phyloP scores from a whole-genome alignment of 1,140 invertebrate genomes.

The Druon quercuslanigerum region DNA sequence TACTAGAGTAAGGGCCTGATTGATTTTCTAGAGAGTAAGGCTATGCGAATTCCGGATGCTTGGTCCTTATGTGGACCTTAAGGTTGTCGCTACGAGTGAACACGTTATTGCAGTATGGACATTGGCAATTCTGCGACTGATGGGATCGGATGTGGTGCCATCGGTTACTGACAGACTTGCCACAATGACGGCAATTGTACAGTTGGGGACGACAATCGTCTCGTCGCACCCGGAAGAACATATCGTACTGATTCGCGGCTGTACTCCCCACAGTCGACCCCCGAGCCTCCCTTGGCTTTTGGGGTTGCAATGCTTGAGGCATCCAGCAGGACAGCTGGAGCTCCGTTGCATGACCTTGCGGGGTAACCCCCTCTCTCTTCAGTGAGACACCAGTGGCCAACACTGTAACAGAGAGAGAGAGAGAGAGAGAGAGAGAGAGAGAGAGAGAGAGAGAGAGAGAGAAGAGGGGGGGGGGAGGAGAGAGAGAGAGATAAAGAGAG shows the following conservation, averaged over 20 bases:
- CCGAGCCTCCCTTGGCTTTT: slow-evolving; percentile 53
- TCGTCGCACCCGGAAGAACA: slow-evolving; percentile 60
- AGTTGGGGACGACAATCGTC: slow-evolving; percentile 55
- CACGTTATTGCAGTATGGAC: slow-evolving; percentile 81
- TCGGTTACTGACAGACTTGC: slow-evolving; percentile 83
- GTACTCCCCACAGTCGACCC: slow-evolving; percentile 43
- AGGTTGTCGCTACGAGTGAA: slow-evolving; percentile 84
- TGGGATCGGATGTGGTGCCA: slow-evolving; percentile 85
- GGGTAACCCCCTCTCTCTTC: slow-evolving; percentile 66
- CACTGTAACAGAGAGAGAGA: slow-evolving; percentile 70
- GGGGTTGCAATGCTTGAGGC: slow-evolving; percentile 57
- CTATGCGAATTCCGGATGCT: slow-evolving; percentile 72
- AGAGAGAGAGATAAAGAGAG: slow-evolving; percentile 37
- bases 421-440: slow-evolving; percentile 58
- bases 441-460: slow-evolving; percentile 33
- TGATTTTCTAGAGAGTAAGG: not conserved
- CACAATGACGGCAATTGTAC: slow-evolving; percentile 79
- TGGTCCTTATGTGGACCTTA: slow-evolving; percentile 82
- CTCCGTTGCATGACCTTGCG: slow-evolving; percentile 58
- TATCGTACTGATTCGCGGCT: slow-evolving; percentile 48
- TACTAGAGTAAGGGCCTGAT: not conserved
- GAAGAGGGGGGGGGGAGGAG: not conserved
- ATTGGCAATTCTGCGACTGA: slow-evolving; percentile 82
- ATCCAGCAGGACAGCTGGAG: slow-evolving; percentile 63
- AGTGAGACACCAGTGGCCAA: slow-evolving; percentile 72